Base-by-base conservation (phyloP, 1,140 invertebrate species). In the Triops longicaudatus region DNA sequence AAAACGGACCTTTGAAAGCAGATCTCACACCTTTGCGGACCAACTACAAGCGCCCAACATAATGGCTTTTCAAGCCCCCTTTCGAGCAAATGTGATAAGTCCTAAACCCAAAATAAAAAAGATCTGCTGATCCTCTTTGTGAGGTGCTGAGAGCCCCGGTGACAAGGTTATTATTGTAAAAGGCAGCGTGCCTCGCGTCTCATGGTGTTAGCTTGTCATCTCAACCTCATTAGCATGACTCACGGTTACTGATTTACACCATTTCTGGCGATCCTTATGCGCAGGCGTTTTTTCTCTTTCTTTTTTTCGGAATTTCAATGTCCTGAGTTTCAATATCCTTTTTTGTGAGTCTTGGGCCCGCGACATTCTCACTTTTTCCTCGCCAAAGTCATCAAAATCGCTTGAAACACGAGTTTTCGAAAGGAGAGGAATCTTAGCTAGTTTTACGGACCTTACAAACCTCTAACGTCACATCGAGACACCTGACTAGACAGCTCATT, bases 171-270 rank as follows among this genome's bases (percentile, higher is more conserved):
- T 63, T 63, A 63, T 63, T 63, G 50, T 63, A 63, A 63, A 37
- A 63, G 50, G 17, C 50, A 63, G 50, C 50, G 50, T 63, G 50
- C 50, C 50, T 63, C 50, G 22, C n/a, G 50, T 63, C 50, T 63
- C 50, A 22, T 22, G 50, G 50, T 63, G 50, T 63, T 63, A 17
- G n/a, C 50, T 6, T 63, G n/a, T 63, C n/a, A 63, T 63, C 50
- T 63, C 17, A 63, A 63, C 50, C 50, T 63, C 50, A 63, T 63
- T 63, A 63, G 50, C 50, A 63, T 63, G 50, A 63, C 50, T 63
- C 50, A 63, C 22, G 17, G n/a, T 10, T 37, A 17, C 50, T 22
- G 22, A 63, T 22, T 63, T 63, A 63, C 50, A 17, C 50, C 22
- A 63, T 63, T 63, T 22, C 50, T 22, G n/a, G 14, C 22, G 10